Evolutionary conservation across 2,888 invertebrate species (phyloP).

Genomic region (Nomada lathburiana): DNA sequence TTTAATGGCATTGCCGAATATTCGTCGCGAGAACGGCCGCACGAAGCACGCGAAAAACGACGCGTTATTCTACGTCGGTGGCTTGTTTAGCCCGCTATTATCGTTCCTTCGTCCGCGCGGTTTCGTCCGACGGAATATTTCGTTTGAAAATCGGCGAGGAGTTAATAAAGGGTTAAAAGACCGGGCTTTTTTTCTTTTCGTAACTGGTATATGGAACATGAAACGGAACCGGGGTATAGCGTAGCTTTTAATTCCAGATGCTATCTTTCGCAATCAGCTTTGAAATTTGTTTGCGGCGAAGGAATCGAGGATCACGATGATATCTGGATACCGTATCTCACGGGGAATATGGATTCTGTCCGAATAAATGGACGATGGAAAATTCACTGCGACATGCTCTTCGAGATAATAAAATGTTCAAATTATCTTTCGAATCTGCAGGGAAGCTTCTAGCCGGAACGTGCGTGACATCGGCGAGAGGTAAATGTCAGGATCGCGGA

Average conservation of each 20-base stretch:
- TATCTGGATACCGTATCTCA: conserved; percentile 44
- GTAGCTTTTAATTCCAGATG: neutral
- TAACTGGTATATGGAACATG: neutral
- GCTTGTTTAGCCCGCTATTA: neutral
- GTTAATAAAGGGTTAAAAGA: neutral
- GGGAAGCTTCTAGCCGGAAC: conserved; percentile 40
- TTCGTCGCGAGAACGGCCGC: neutral
- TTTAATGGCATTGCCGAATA: conserved; percentile 15
- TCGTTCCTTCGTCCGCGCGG: conserved; percentile 3
- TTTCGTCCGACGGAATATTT: neutral
- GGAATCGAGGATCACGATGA: conserved; percentile 25
- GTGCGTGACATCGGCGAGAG: conserved; percentile 67
- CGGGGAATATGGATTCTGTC: conserved; percentile 50
- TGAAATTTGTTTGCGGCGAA: conserved; percentile 29
- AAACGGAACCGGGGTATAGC: neutral
- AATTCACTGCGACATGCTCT: conserved; percentile 41
- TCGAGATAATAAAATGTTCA: conserved; percentile 52
- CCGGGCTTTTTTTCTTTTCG: no score
- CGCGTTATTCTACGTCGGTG: neutral
- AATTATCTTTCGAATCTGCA: conserved; percentile 49
- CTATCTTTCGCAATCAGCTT: conserved; percentile 8
- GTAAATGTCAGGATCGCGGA: conserved; percentile 75
- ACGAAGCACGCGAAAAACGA: neutral
- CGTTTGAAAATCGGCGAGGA: neutral
- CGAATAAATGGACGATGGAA: conserved; percentile 46